A percentile compares a stretch with the other conserved stretches of the same genome.
Evolutionary conservation across 2,888 invertebrate genomes (phyloP).

Genomic region (Drosophila siamana): DNA sequence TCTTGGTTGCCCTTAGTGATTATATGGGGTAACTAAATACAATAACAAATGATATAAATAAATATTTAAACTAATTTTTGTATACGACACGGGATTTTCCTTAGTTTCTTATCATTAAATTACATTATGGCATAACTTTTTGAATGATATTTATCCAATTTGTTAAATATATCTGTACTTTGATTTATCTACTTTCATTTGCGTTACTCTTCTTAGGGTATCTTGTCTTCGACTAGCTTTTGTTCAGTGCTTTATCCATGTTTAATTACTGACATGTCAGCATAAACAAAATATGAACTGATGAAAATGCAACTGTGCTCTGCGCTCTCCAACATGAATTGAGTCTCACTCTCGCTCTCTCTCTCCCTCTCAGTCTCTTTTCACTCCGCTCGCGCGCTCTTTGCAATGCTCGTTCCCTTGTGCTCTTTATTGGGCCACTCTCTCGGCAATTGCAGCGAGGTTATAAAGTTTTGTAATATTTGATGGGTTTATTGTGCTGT

Average conservation of each 20-base stretch:
- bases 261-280: conserved; percentile 51
- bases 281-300: conserved; percentile 50
- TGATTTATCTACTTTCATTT: background rate
- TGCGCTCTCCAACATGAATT: conserved; percentile 10
- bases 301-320: conserved; percentile 54
- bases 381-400: background rate
- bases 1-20: background rate
- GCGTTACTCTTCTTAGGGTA: conserved; percentile 26
- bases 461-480: conserved; percentile 66
- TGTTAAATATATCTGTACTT: too few species aligned
- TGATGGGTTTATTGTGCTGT: conserved; percentile 62
- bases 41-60: background rate
- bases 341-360: conserved; percentile 4
- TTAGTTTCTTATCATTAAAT: too few species aligned
- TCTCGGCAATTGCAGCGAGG: conserved; percentile 64
- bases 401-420: conserved; percentile 7
- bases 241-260: background rate
- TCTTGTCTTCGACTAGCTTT: background rate
- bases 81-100: too few species aligned
- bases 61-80: too few species aligned
- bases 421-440: conserved; percentile 32
- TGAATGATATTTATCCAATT: too few species aligned
- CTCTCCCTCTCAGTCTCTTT: conserved; percentile 3
- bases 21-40: background rate
- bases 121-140: too few species aligned